Conservation (phyloP, 2,797 vertebrate species). For the Pyrocephalus nanus region DNA sequence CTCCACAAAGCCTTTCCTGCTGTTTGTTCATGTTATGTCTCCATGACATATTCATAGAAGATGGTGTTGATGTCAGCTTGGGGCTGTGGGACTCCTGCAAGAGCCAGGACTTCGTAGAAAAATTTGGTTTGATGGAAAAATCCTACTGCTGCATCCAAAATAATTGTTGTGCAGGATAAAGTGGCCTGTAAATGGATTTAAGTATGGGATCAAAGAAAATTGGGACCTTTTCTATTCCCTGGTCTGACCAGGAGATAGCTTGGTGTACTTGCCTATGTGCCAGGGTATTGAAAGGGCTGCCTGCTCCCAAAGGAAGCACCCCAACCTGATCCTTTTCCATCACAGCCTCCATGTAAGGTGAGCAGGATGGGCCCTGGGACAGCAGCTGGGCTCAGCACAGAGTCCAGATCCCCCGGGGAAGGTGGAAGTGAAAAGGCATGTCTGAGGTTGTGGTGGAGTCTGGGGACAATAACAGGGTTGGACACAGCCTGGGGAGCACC, state of each 20-base stretch:
- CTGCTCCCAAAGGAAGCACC: background rate
- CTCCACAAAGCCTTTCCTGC: background rate
- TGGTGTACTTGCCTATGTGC: background rate
- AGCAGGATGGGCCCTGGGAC: background rate
- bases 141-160: background rate
- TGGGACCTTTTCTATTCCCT: background rate
- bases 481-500: background rate
- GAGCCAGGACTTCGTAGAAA: background rate
- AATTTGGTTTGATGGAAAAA: background rate
- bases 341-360: background rate
- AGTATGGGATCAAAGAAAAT: background rate
- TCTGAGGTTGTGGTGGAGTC: no score
- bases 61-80: background rate
- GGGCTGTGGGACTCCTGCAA: background rate
- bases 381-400: background rate
- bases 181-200: background rate
- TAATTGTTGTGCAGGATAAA: background rate
- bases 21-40: conserved; percentile 11
- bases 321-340: rapidly evolving
- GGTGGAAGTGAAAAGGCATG: background rate
- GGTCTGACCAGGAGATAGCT: background rate
- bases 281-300: background rate
- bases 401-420: background rate
- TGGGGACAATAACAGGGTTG: background rate
- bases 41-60: background rate